Evolutionary conservation across 2,113 vertebrate genomes (phyloP).

Genomic region (Cheilinus undulatus): DNA sequence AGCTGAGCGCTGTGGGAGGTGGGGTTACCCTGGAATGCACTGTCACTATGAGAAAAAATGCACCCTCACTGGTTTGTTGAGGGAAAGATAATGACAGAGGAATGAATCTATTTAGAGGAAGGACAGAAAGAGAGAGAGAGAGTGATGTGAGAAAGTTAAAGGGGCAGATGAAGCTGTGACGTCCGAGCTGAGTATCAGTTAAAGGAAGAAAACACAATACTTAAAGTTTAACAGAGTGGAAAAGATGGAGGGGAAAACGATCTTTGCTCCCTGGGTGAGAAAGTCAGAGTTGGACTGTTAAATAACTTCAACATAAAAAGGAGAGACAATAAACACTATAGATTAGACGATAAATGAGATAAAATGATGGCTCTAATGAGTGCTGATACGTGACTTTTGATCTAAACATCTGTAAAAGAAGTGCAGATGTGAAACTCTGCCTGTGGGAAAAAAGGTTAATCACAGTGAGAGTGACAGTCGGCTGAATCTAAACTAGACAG

Average conservation of each 20-base stretch:
- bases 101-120: slow-evolving; percentile 30
- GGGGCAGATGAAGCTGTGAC: background rate
- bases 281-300: no score
- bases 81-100: slow-evolving; percentile 32
- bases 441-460: background rate
- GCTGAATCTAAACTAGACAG: background rate
- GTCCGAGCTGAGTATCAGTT: slow-evolving; percentile 4
- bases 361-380: background rate
- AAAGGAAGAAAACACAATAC: background rate
- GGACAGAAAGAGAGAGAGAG: background rate
- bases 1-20: slow-evolving; percentile 21
- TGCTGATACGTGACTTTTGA: slow-evolving; percentile 2
- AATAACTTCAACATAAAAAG: no score
- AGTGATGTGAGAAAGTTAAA: slow-evolving; percentile 16
- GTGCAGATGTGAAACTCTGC: slow-evolving; percentile 24
- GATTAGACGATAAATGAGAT: background rate
- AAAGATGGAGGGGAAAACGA: background rate
- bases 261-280: background rate
- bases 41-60: slow-evolving; percentile 54
- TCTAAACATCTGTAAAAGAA: slow-evolving; percentile 27
- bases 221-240: slow-evolving; percentile 1
- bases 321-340: background rate
- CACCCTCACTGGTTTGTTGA: slow-evolving; percentile 66
- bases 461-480: background rate
- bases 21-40: slow-evolving; percentile 55